Evolutionary conservation across 2,797 vertebrate genomes (phyloP), one percentile per base, ranked within the genome.

Genomic region (Lagodon rhomboides): DNA sequence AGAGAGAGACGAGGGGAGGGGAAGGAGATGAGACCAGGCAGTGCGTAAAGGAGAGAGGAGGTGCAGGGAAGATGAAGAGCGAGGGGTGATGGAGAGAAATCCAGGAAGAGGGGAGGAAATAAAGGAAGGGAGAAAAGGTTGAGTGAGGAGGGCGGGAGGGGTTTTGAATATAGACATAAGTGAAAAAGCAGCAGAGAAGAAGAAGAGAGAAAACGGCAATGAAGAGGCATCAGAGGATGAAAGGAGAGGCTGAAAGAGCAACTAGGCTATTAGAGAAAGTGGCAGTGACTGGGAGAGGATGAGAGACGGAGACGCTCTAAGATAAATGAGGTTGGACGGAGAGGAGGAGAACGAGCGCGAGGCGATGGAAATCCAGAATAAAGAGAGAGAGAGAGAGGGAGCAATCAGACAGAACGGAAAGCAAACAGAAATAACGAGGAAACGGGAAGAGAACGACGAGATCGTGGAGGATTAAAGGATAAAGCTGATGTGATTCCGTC

Each of bases 291-390:
- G 56, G 30, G 46, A 50, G 38, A 66, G 73, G 38, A 59, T 5
- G 71, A 50, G 77, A 69, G 80, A 72, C 46, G 44, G 54, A 59
- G 74, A 79, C 85, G 67, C 77, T 78, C 44, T 68, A 76, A 85
- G 79, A 90, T 78, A 83, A 89, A 92, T 77, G 68, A 89, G 85
- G 75, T 75, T 41, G 13, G 81, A 87, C 71, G 79, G 56, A 69
- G 67, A 75, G 67, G 72, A 66, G 67, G 62, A 77, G 68, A 73
- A 74, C 55, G 54, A 55, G 63, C 3, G 25, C 27, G 50, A 73
- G 25, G 66, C 34, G 25, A 71, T 49, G 47, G 69, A 83, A 68
- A 75, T 75, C 77, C 5, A 38, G 38, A 38, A 38, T 38, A 38
- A 38, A 38, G 12, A 60, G 61, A 79, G 68, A 63, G 67, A 0